Conservation (phyloP, 2,113 vertebrate genomes). For the Cichladusa arquata region DNA sequence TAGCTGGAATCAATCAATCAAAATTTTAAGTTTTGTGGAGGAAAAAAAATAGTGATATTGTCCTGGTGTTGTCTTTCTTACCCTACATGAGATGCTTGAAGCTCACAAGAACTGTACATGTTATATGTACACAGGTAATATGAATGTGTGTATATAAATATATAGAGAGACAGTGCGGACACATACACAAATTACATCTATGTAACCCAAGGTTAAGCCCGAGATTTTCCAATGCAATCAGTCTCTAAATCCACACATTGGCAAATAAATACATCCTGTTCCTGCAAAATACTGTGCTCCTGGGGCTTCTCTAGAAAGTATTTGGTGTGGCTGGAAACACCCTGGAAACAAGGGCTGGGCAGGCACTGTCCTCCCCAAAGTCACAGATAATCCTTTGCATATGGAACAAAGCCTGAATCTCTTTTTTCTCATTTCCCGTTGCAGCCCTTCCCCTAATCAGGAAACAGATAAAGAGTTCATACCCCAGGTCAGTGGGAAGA, state of each 20-base stretch:
- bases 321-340: slow-evolving; percentile 51
- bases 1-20: not conserved
- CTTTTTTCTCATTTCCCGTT: not conserved
- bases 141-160: not conserved
- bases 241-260: slow-evolving; percentile 4
- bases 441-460: not conserved
- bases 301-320: slow-evolving; percentile 31
- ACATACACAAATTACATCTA: not conserved
- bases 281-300: not conserved
- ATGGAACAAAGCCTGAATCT: not conserved
- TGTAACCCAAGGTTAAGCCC: not conserved
- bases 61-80: not conserved
- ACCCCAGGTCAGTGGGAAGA: not conserved
- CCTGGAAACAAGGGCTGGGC: slow-evolving; percentile 41
- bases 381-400: slow-evolving; percentile 4
- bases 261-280: slow-evolving; percentile 49
- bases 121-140: not conserved
- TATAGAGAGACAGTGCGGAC: not conserved
- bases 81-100: not conserved
- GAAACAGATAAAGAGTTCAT: not conserved
- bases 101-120: not conserved
- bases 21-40: not conserved
- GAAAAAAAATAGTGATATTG: not conserved
- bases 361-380: not conserved
- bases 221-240: not conserved